Evolutionary conservation across 2,888 invertebrate species (phyloP), one percentile per base, ranked within the genome.

Genomic region (Phortica okadai): DNA sequence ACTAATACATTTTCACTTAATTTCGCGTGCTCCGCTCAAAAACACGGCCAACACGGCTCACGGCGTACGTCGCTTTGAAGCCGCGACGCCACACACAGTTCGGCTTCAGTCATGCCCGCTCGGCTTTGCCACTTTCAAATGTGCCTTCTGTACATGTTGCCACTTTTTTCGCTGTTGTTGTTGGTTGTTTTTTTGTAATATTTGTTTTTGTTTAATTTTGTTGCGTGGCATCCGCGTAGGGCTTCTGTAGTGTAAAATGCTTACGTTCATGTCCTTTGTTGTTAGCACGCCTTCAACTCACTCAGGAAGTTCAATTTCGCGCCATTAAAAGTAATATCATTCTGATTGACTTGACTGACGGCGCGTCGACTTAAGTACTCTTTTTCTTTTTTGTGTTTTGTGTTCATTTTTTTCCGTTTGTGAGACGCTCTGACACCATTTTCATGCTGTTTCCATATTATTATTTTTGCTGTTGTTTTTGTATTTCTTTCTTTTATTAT

Each of bases 281-380:
- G 16, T n/a, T 74, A 33, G n/a, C 25, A 45, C 41, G 42, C 70
- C 45, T 70, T 44, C 45, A 70, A 16, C 21, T 21, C 45, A 8
- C 72, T 11, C 21, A 54, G 56, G 74, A 75, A 74, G 75, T 73
- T 82, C 78, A 81, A 82, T 85, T 85, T 84, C 77, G 74, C 80
- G 78, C 88, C 88, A 86, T 88, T 88, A 87, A 85, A 86, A 88
- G 84, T 86, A 86, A 88, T 86, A 87, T 87, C 85, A 82, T 84
- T 87, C 80, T 88, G 88, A 88, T 86, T 86, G 86, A 88, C 84
- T 76, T 70, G 14, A 14, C 50, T 21, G 75, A 21, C 62, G 85
- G 84, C 85, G 85, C 87, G 85, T 82, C 86, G 86, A 79, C 62
- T 86, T 88, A 84, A 87, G 87, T 86, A 87, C 85, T 87, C 83